Conservation (phyloP, 1,140 invertebrate genomes). For the Zaprionus vittiger region DNA sequence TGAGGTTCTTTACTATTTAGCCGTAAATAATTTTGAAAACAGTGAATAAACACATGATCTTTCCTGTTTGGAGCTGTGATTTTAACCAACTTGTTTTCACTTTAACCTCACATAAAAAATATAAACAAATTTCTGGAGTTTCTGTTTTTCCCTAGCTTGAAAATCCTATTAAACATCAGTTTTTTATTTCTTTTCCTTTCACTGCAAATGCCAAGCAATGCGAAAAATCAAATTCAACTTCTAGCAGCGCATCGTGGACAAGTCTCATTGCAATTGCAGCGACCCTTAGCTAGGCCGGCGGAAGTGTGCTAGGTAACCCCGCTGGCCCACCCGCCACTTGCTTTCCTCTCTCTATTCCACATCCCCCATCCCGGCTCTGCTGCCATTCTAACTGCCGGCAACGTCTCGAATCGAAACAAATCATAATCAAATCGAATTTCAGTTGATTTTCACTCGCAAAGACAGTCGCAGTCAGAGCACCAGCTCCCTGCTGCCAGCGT, state of each 20-base stretch:
- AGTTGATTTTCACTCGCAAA: constrained; percentile 79
- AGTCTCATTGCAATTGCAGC: constrained; percentile 50
- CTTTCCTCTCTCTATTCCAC: not conserved
- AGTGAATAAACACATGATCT: no score
- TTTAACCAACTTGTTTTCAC: no score
- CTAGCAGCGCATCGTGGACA: constrained; percentile 46
- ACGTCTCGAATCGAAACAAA: constrained; percentile 72
- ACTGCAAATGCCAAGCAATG: constrained; percentile 53
- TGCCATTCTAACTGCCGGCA: not conserved
- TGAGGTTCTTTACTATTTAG: no score
- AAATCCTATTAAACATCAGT: constrained; percentile 55
- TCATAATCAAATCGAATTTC: constrained; percentile 82
- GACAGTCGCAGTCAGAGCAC: constrained; percentile 63
- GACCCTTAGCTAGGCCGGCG: constrained; percentile 22
- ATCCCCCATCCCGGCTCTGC: no score
- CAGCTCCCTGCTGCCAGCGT: constrained; percentile 30
- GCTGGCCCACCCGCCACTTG: not conserved
- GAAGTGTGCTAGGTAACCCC: constrained; percentile 3
- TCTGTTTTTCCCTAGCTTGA: constrained; percentile 5
- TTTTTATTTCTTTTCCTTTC: not conserved
- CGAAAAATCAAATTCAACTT: constrained; percentile 66
- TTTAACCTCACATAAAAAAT: no score
- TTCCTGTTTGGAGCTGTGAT: no score
- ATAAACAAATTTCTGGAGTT: no score
- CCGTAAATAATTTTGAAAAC: no score